phyloP scores from a whole-genome alignment of 2,888 invertebrate species.

The Scaptodrosophila latifasciaeformis region DNA sequence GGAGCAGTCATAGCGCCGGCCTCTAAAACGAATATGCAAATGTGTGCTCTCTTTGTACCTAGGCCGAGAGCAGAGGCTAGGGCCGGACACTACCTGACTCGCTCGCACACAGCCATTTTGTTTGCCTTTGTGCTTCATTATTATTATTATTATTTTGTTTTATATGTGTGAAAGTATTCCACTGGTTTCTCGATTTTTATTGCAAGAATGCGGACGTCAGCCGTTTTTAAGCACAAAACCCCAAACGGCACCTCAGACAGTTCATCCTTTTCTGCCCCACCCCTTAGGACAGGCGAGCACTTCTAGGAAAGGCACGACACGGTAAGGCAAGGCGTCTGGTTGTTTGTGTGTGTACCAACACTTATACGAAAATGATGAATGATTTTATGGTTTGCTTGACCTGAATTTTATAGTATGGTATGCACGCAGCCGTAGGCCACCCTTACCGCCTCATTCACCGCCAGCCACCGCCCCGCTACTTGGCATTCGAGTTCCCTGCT shows the following conservation, averaged over 20 bases:
- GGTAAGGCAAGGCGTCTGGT: constrained; percentile 42
- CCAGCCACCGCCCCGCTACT: neutral
- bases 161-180: constrained; percentile 42
- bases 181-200: constrained; percentile 64
- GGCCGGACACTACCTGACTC: constrained; percentile 57
- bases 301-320: constrained; percentile 34
- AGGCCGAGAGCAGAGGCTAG: no score
- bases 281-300: neutral
- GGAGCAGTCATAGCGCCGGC: neutral
- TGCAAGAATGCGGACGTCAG: constrained; percentile 68
- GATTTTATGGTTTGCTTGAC: constrained; percentile 73
- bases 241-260: no score
- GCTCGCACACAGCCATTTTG: constrained; percentile 37
- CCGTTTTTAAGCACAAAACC: constrained; percentile 50
- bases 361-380: constrained; percentile 72
- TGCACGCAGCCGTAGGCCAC: constrained; percentile 48
- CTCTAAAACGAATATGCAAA: constrained; percentile 50
- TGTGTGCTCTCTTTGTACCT: no score
- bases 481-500: constrained; percentile 23
- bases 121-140: constrained; percentile 44
- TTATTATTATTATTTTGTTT: constrained; percentile 56
- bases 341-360: constrained; percentile 51
- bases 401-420: constrained; percentile 71
- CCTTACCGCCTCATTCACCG: neutral
- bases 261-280: neutral